Conservation (phyloP, 2,113 vertebrate genomes). For the Peromyscus californicus region DNA sequence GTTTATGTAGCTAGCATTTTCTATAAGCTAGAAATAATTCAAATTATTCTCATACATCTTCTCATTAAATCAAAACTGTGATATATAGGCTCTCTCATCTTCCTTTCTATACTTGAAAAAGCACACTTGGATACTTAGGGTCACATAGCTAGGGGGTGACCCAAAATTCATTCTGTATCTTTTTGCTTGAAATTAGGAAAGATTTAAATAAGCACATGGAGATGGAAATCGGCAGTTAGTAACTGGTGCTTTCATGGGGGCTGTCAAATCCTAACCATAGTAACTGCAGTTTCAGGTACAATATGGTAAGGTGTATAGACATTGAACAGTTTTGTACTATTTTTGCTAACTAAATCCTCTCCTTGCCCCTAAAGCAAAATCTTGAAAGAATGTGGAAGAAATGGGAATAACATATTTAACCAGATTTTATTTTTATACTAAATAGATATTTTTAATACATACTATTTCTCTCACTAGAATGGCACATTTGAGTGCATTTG, state of each 20-base stretch:
- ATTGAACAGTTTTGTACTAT: conserved; percentile 1
- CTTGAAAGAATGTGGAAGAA: conserved; percentile 60
- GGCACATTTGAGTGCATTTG: background rate
- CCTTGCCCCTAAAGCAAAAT: conserved; percentile 41
- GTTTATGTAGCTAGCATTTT: conserved; percentile 40
- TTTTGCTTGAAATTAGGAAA: conserved; percentile 61
- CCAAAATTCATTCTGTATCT: conserved; percentile 9
- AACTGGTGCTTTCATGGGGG: background rate
- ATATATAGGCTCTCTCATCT: background rate
- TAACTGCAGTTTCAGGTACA: background rate
- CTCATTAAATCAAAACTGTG: conserved; percentile 51
- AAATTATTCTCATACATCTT: conserved; percentile 28
- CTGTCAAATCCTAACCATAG: conserved; percentile 57
- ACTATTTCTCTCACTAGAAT: conserved; percentile 11
- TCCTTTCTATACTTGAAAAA: conserved; percentile 23
- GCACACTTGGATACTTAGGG: background rate
- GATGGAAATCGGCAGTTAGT: conserved; percentile 23
- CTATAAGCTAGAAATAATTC: background rate
- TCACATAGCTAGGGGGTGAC: conserved; percentile 21
- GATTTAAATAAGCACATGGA: conserved; percentile 37
- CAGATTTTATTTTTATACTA: conserved; percentile 40
- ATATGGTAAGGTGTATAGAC: conserved; percentile 16
- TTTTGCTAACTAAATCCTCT: conserved; percentile 61
- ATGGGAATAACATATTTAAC: conserved; percentile 53
- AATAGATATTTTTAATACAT: conserved; percentile 39